These are phyloP conservation scores for Geranospiza caerulescens DNA, from an alignment of 2,797 vertebrate species.

Conservation along the genomic window DNA sequence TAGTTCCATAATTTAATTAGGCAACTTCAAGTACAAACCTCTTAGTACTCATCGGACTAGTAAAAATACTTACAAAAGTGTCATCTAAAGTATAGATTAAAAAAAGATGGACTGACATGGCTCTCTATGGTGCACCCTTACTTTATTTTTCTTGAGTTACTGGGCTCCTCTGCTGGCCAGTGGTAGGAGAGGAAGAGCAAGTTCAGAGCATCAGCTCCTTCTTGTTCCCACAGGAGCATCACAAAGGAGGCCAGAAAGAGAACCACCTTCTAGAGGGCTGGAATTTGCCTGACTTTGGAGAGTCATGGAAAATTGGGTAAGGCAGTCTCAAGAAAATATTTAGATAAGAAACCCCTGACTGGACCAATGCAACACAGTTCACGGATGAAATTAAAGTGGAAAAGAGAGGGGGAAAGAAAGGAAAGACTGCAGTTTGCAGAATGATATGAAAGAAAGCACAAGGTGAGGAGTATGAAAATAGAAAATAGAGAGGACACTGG, in stretches of 20 bases:
- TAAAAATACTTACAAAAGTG: not conserved
- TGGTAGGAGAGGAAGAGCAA: not conserved
- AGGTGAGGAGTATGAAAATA: not conserved
- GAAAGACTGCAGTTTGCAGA: not conserved
- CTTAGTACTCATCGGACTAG: not conserved
- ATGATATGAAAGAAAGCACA: not conserved
- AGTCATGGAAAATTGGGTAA: not conserved
- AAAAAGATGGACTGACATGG: not conserved
- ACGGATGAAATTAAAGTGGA: not conserved
- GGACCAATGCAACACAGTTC: not conserved
- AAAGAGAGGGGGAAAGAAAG: not conserved
- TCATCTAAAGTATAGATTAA: not conserved
- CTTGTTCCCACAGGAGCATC: not conserved
- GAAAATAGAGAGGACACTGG: not conserved
- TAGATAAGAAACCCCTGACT: not conserved
- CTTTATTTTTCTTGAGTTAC: not conserved
- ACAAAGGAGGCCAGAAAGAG: not conserved
- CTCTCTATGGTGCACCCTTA: not conserved
- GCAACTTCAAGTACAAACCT: not conserved
- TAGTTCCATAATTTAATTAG: constrained; percentile 6
- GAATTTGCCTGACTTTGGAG: not conserved
- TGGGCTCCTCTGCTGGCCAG: not conserved
- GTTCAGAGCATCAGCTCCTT: not conserved
- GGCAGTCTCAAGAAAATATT: not conserved
- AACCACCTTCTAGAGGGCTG: not conserved